Percentiles rank a stretch among this genome's conserved stretches.
phyloP scores from a whole-genome alignment of 2,797 vertebrate genomes.

The Clangula hyemalis region DNA sequence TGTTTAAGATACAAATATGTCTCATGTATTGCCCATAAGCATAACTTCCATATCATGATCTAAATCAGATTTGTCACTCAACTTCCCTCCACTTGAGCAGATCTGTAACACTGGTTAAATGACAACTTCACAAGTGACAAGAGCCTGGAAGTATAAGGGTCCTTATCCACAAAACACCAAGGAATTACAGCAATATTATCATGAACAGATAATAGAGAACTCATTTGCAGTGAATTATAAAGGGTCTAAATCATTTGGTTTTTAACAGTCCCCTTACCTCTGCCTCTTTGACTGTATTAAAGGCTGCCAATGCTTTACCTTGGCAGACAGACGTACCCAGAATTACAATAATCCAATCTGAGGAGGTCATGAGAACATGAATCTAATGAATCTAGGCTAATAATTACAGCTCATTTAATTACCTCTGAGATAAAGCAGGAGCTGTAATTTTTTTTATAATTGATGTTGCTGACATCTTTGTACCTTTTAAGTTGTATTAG shows the following conservation, averaged over 20 bases:
- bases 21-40: not conserved
- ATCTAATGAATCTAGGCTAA: conserved; percentile 73
- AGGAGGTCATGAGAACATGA: conserved; percentile 54
- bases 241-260: not conserved
- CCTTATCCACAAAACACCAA: not conserved
- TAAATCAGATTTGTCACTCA: not conserved
- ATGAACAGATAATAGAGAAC: not conserved
- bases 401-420: conserved; percentile 71
- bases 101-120: not conserved
- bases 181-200: not conserved
- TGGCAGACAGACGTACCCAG: conserved; percentile 17
- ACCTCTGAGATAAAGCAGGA: conserved; percentile 62
- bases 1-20: not conserved
- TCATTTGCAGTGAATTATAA: conserved; percentile 14
- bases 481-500: conserved; percentile 65
- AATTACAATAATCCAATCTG: conserved; percentile 61
- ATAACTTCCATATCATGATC: not conserved
- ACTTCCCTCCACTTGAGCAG: not conserved
- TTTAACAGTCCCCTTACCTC: not conserved
- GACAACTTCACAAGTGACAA: not conserved
- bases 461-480: conserved; percentile 67
- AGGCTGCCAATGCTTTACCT: not conserved
- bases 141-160: not conserved
- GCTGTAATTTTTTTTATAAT: conserved; percentile 63
- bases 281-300: conserved; percentile 22